Percentiles rank a stretch among this genome's conserved stretches.
phyloP scores from a whole-genome alignment of 2,888 invertebrate genomes.

The Geophilus truncorum region DNA sequence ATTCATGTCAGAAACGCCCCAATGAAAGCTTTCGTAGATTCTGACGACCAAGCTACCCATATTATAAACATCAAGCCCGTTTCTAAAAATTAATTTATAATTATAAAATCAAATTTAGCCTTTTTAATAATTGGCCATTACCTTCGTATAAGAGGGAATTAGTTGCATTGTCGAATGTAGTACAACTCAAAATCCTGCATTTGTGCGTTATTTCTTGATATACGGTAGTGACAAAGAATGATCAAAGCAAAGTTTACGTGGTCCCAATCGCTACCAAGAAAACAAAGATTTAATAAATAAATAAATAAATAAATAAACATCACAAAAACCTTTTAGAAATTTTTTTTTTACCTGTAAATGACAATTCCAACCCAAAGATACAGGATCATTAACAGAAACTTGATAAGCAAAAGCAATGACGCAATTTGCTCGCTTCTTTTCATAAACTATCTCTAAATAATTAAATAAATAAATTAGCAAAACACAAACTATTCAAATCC shows the following conservation, averaged over 20 bases:
- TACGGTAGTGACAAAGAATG: slow-evolving; percentile 34
- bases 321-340: no score
- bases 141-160: neutral
- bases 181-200: neutral
- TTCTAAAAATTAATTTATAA: neutral
- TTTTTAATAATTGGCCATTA: neutral
- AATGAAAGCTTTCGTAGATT: slow-evolving; percentile 48
- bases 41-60: slow-evolving; percentile 60
- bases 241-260: slow-evolving; percentile 38
- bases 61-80: slow-evolving; percentile 44
- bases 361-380: slow-evolving; percentile 76
- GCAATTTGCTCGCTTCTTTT: neutral
- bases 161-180: neutral
- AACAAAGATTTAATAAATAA: no score
- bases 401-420: slow-evolving; percentile 56
- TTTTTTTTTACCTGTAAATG: slow-evolving; percentile 68
- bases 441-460: neutral
- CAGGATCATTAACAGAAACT: slow-evolving; percentile 89
- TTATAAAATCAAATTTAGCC: neutral
- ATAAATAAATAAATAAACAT: no score
- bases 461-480: neutral
- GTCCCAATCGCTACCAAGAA: neutral
- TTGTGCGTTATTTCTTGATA: neutral
- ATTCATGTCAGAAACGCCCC: slow-evolving; percentile 81
- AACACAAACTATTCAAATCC: no score